Base-by-base conservation (phyloP, 2,797 vertebrate genomes). In the Lindbergichthys nudifrons region DNA sequence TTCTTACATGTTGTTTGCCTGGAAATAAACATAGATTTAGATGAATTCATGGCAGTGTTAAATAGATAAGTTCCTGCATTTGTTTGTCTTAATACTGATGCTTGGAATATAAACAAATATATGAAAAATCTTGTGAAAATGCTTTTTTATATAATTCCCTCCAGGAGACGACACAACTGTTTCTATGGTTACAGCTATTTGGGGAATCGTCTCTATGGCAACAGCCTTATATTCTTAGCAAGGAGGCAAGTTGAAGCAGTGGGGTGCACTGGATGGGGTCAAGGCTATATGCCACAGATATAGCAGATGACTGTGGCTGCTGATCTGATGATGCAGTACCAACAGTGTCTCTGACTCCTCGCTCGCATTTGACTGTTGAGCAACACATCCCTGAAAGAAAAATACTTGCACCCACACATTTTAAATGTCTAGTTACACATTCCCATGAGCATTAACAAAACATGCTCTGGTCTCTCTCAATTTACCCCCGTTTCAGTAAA, bases 141-240 rank as follows among this genome's bases (percentile, higher is more conserved):
- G 62, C 23, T 58, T 48, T 18, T 70, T 57, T 60, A 46, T 69
- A 73, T 72, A 7, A n/a, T 56, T 68, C 32, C 73, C 67, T 81
- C 39, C 43, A 32, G 61, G 76, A 84, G 64, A 73, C 68, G 70
- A 82, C 13, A 65, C 75, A 59, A 80, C 62, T 21, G 88, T 94
- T 92, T 79, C 92, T 85, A 92, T 94, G 90, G 93, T 90, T 85
- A 92, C 92, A 70, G 82, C 76, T 85, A 82, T 85, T 86, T 84
- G 75, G 79, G 76, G 77, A 74, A 69, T 65, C 21, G 83, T 94
- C 82, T 88, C 93, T 86, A 90, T 93, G 83, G 90, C 86, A 93
- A 94, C 93, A 89, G 73, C 73, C 75, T 84, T 71, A 86, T 86
- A 81, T 65, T 77, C 69, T 77, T 73, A 64, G 63, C 64, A 63